Percentiles rank a stretch among this genome's conserved stretches.
Evolutionary conservation across 2,888 invertebrate genomes (phyloP).

Genomic region (Rhaphigaster nebulosa): DNA sequence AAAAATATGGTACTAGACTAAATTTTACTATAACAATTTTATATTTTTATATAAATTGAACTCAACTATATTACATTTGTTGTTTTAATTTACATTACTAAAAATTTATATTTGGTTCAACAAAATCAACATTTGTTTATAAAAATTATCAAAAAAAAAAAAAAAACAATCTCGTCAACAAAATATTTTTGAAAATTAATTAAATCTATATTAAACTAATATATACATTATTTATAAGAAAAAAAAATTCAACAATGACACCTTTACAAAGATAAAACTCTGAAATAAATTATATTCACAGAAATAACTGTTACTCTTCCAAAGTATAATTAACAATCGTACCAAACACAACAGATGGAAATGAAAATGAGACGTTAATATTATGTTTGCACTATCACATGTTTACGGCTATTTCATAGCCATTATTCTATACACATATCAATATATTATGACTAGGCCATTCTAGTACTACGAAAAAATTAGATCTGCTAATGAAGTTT

Average conservation of each 20-base stretch:
- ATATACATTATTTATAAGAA: background rate
- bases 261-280: background rate
- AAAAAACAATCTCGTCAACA: background rate
- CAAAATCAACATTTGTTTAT: constrained; percentile 14
- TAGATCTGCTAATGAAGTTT: background rate
- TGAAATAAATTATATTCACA: constrained; percentile 20
- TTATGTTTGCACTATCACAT: background rate
- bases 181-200: constrained; percentile 9
- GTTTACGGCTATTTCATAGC: background rate
- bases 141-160: constrained; percentile 29
- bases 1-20: background rate
- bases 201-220: constrained; percentile 7
- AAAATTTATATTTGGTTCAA: background rate
- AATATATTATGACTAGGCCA: constrained; percentile 13
- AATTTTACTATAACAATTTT: constrained; percentile 1
- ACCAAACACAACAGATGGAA: background rate
- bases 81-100: constrained; percentile 3
- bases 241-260: background rate
- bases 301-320: background rate
- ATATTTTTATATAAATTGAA: constrained; percentile 41
- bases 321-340: background rate
- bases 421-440: background rate
- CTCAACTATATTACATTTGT: constrained; percentile 39
- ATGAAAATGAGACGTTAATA: background rate
- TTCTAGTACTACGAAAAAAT: background rate